Evolutionary conservation across 2,113 vertebrate genomes (phyloP).

Genomic region (Pseudonaja textilis): DNA sequence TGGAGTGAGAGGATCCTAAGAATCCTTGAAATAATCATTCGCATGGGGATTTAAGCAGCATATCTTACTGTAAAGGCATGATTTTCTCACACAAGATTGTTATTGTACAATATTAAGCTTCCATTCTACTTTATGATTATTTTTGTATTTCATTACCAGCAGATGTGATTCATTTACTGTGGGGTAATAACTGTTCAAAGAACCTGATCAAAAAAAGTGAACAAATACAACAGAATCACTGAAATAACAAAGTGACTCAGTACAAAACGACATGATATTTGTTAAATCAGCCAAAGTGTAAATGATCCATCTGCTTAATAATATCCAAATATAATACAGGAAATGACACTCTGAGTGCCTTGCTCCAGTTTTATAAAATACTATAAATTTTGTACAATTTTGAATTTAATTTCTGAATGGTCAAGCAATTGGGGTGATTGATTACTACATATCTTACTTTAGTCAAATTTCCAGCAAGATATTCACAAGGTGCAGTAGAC

Average conservation of each 20-base stretch:
- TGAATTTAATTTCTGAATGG: conserved; percentile 44
- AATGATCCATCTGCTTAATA: conserved; percentile 35
- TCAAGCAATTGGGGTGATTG: conserved; percentile 5
- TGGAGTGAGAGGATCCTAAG: not conserved
- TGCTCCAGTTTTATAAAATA: conserved; percentile 16
- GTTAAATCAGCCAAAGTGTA: conserved; percentile 41
- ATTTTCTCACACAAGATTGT: conserved; percentile 36
- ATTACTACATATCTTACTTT: not conserved
- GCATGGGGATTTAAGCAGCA: not conserved
- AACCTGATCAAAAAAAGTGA: conserved; percentile 62
- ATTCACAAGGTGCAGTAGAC: not conserved
- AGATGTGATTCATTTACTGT: conserved; percentile 53
- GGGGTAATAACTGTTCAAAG: conserved; percentile 54
- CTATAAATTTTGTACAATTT: conserved; percentile 34
- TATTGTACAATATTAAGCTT: conserved; percentile 14
- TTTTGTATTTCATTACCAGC: conserved; percentile 39
- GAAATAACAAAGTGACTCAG: conserved; percentile 34
- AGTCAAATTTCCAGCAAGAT: not conserved
- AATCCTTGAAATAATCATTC: not conserved
- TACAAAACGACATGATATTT: conserved; percentile 45
- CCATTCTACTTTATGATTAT: conserved; percentile 10
- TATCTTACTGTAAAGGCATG: not conserved
- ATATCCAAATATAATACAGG: conserved; percentile 43
- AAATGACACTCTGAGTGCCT: conserved; percentile 40
- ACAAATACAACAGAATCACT: conserved; percentile 60